These are phyloP conservation scores for Propithecus coquereli DNA, from an alignment of 2,113 vertebrate genomes.

Conservation along the genomic window DNA sequence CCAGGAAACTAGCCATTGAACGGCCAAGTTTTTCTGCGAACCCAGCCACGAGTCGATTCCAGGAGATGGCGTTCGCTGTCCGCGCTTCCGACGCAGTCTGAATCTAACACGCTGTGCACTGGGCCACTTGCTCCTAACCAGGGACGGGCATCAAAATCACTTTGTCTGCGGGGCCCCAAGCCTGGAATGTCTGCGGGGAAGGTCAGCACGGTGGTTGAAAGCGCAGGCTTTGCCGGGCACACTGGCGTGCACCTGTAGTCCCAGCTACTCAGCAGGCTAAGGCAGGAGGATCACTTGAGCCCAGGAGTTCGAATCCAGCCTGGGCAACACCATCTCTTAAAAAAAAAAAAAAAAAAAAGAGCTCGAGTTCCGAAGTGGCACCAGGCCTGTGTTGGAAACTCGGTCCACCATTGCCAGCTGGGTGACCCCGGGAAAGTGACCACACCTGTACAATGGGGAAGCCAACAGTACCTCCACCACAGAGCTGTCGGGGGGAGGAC, in stretches of 20 bases:
- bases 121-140: neutral
- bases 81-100: accelerated
- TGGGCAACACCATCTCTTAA: neutral
- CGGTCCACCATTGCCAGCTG: accelerated
- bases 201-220: too few species aligned
- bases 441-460: neutral
- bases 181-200: neutral
- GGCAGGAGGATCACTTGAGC: neutral
- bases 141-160: neutral
- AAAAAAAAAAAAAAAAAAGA: neutral
- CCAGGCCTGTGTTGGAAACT: neutral
- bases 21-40: neutral
- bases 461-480: neutral
- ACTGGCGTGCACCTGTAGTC: neutral
- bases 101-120: accelerated
- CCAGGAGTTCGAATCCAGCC: neutral
- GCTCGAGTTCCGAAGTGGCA: neutral
- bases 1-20: neutral
- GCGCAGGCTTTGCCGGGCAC: neutral
- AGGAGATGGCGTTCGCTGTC: neutral
- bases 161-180: neutral
- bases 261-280: neutral
- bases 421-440: neutral
- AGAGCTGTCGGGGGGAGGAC: neutral
- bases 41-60: neutral